Percentiles rank a stretch among this genome's conserved stretches.
These are phyloP conservation scores for Phortica variegata DNA, from an alignment of 1,140 invertebrate species.

Conservation along the genomic window DNA sequence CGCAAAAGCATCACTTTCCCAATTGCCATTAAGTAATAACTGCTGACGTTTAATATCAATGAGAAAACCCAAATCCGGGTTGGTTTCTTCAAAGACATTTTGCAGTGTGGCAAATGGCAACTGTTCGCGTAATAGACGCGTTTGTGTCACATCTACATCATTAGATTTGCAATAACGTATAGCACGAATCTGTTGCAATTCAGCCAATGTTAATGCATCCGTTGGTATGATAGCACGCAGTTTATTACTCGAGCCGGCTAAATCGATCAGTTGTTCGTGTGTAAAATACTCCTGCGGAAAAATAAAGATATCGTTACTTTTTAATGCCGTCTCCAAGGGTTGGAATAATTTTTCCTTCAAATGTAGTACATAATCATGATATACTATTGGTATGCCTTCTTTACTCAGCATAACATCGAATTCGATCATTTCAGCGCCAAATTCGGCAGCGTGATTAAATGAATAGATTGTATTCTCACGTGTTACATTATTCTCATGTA, in stretches of 20 bases:
- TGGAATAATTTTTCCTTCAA: neutral
- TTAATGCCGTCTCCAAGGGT: neutral
- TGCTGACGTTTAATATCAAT: conserved; percentile 94
- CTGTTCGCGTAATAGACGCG: too few species aligned
- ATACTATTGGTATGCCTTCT: conserved; percentile 8
- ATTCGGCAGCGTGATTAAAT: neutral
- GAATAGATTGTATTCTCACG: too few species aligned
- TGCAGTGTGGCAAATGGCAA: conserved; percentile 86
- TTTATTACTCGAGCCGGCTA: too few species aligned
- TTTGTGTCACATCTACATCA: too few species aligned
- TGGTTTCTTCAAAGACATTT: conserved; percentile 71
- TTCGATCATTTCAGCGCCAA: conserved; percentile 15
- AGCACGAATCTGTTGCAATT: too few species aligned
- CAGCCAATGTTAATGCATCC: too few species aligned
- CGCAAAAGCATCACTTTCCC: conserved; percentile 62
- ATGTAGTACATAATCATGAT: conserved; percentile 10
- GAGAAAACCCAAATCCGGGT: conserved; percentile 83
- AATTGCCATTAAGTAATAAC: conserved; percentile 75
- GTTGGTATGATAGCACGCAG: too few species aligned
- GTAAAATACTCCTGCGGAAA: neutral
- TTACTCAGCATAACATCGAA: conserved; percentile 13
- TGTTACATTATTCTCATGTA: too few species aligned
- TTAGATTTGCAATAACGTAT: too few species aligned
- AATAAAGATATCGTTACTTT: neutral
- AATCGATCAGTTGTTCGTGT: neutral